These are phyloP conservation scores for Metacarcinus magister DNA, from an alignment of 2,888 invertebrate genomes.

Conservation along the genomic window DNA sequence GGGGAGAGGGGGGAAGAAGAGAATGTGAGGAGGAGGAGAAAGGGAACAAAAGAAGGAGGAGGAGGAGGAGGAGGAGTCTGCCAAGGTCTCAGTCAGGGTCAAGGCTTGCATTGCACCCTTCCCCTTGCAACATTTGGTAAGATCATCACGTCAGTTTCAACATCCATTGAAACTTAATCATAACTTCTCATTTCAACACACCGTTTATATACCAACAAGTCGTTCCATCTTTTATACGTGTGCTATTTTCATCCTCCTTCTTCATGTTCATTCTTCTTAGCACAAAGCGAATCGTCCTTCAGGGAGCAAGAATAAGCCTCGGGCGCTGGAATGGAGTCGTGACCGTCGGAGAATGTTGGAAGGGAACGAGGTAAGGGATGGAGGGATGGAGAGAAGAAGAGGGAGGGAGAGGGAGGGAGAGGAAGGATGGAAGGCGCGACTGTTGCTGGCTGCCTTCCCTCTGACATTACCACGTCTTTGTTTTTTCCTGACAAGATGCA, in stretches of 20 bases:
- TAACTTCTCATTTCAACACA: not conserved
- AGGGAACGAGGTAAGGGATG: slow-evolving; percentile 8
- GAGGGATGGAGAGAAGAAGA: not conserved
- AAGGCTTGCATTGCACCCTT: not conserved
- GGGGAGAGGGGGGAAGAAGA: not conserved
- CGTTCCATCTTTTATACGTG: not conserved
- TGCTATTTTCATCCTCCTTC: not conserved
- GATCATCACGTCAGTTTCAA: not conserved
- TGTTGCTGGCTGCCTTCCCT: not conserved
- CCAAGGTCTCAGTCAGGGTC: not conserved
- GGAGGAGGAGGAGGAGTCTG: not conserved
- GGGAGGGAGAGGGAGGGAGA: slow-evolving; percentile 40
- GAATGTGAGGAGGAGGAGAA: not conserved
- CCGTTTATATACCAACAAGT: not conserved
- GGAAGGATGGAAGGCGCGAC: not conserved
- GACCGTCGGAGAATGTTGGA: slow-evolving; percentile 40
- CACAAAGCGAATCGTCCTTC: slow-evolving; percentile 38
- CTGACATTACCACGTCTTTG: not conserved
- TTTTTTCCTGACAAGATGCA: not conserved
- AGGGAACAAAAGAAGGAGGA: not conserved
- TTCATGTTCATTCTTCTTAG: not conserved
- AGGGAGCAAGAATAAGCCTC: not conserved
- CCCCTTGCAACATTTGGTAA: not conserved
- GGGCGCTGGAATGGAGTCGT: slow-evolving; percentile 26
- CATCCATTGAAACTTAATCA: not conserved